phyloP scores from a whole-genome alignment of 2,797 vertebrate species.

The Oryzias dopingdopingensis region DNA sequence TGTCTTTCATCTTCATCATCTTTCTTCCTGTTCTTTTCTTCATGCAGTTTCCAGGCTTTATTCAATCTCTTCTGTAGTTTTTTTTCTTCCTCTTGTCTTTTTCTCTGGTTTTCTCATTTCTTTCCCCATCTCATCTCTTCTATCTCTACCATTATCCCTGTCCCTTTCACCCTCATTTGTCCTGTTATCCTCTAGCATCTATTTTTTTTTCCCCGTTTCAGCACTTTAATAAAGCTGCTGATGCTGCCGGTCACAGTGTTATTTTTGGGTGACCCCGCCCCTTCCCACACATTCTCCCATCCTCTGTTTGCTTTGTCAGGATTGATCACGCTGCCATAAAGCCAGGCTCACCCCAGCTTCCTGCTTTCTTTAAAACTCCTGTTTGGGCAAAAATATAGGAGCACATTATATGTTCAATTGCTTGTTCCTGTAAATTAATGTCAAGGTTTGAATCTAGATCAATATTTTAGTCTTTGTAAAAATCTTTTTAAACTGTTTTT shows the following conservation, averaged over 20 bases:
- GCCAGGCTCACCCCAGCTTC: too few relatives aligned
- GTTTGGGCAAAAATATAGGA: too few relatives aligned
- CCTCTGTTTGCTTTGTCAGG: not conserved
- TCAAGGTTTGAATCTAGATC: too few relatives aligned
- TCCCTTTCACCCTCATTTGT: not conserved
- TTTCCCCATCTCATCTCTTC: not conserved
- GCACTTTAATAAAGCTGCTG: slow-evolving; percentile 11
- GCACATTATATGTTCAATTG: too few relatives aligned
- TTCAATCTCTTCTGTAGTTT: not conserved
- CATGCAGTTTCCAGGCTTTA: not conserved
- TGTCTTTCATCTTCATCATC: not conserved
- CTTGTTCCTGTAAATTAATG: too few relatives aligned
- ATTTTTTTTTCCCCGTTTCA: slow-evolving; percentile 14
- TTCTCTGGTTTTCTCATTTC: not conserved
- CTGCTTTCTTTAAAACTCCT: too few relatives aligned
- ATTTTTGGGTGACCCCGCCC: too few relatives aligned
- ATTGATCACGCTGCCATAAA: not conserved
- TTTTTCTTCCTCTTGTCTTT: not conserved
- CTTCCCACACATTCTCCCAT: too few relatives aligned
- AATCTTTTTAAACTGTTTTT: too few relatives aligned
- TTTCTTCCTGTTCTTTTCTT: not conserved
- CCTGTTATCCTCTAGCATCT: not conserved
- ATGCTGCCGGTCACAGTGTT: too few relatives aligned
- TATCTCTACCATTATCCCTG: not conserved
- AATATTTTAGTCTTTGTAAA: too few relatives aligned